Base-by-base conservation (phyloP, 2,113 vertebrate genomes). In the Drymodes brunneopygia region DNA sequence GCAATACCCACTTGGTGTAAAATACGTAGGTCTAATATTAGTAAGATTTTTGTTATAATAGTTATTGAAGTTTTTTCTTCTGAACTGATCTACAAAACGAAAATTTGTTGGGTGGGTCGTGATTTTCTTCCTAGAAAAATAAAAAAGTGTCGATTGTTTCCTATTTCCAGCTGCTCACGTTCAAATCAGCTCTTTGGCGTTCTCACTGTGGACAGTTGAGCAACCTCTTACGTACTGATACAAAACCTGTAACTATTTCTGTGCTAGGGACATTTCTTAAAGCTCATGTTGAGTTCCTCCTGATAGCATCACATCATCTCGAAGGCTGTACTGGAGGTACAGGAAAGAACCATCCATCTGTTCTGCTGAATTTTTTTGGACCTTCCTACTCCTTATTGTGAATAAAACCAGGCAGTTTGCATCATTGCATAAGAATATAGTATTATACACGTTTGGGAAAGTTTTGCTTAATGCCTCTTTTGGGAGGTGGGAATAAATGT, bases 401-500 rank as follows among this genome's bases (percentile, higher is more conserved):
- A 74, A 13, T 78, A 62, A 56, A 73, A 73, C n/a, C 22, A 50
- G 29, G 29, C 4, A 45, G 6, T 81, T 74, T 38, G 14, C 10
- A 31, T 74, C 0, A 0, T 48, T 77, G 60, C 10, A 0, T 67
- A 53, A 48, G 23, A 57, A 11, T 24, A 38, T 4, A 36, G 24
- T 8, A 19, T 38, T 35, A 11, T 11, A 15, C 3, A 7, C 61
- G 1, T 33, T 87, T 60, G n/a, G 25, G 23, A 35, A 28, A 38
- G 28, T 28, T 74, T 57, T 50, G 19, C 7, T 80, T 20, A 40
- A 10, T 13, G 73, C 84, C 11, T 40, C 3, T 65, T 79, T 22
- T 16, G 31, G 23, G n/a, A 40, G 6, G 3, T 44, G 11, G 15
- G 15, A 33, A 15, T 10, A 48, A 71, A 40, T 45, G 25, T 70